phyloP scores from a whole-genome alignment of 2,113 vertebrate genomes.

The Microcebus ravelobensis region DNA sequence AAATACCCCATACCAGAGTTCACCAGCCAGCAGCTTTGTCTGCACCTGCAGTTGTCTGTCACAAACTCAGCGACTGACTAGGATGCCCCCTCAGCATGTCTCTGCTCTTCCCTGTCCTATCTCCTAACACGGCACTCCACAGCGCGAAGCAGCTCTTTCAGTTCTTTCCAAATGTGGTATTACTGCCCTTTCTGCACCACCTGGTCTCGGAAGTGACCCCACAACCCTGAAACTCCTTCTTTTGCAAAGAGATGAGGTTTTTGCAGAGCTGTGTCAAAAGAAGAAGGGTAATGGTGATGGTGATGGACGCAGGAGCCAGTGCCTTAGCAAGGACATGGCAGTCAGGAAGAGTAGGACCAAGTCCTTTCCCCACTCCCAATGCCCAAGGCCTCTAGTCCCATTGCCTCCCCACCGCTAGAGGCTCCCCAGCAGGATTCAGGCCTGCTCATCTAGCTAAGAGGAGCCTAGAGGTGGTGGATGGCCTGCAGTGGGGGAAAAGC shows the following conservation, averaged over 20 bases:
- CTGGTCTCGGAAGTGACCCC: constrained; percentile 40
- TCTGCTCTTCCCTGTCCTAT: not conserved
- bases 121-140: not conserved
- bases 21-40: not conserved
- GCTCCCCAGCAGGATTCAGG: not conserved
- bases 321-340: not conserved
- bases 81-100: not conserved
- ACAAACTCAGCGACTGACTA: not conserved
- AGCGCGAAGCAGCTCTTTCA: not conserved
- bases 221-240: not conserved
- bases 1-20: not conserved
- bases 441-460: constrained; percentile 8
- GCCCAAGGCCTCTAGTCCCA: not conserved
- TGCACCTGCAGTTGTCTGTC: constrained; percentile 39
- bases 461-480: not conserved
- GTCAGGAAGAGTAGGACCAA: not conserved
- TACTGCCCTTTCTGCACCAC: constrained; percentile 15
- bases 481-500: constrained; percentile 12
- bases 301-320: not conserved
- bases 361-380: not conserved
- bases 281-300: not conserved
- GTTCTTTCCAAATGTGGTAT: not conserved
- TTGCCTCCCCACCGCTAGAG: not conserved
- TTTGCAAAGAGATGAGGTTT: constrained; percentile 29
- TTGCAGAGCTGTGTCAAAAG: not conserved